A percentile compares a stretch with the other conserved stretches of the same genome.
Conservation (phyloP, 1,140 invertebrate genomes). For the Phthorimaea operculella region DNA sequence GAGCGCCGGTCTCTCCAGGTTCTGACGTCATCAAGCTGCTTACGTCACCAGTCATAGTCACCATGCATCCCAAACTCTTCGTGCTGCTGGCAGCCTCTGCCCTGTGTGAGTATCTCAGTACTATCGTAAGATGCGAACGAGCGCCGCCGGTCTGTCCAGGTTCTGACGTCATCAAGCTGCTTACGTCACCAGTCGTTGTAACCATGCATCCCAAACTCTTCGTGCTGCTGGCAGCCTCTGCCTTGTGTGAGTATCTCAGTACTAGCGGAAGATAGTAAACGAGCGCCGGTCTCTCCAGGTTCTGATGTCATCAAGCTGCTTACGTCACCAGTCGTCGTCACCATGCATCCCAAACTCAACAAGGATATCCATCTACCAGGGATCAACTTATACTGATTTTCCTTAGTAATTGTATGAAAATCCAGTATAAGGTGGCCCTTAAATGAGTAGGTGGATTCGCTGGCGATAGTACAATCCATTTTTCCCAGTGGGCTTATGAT, state of each 20-base stretch:
- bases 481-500: no score
- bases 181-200: neutral
- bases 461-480: no score
- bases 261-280: neutral
- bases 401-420: no score
- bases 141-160: neutral
- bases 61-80: constrained; percentile 41
- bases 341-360: constrained; percentile 41
- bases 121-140: neutral
- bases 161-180: neutral
- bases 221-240: constrained; percentile 34
- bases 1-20: neutral
- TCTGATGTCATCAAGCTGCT: neutral
- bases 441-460: no score
- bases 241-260: constrained; percentile 42
- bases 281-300: neutral
- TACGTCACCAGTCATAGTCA: neutral
- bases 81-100: constrained; percentile 35
- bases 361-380: no score
- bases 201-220: constrained; percentile 42
- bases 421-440: no score
- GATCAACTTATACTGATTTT: no score
- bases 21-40: neutral
- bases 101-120: constrained; percentile 22
- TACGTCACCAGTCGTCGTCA: neutral